Evolutionary conservation across 23 tunicate species (phyloP).

Genomic region (Oikopleura vanhoeffeni): DNA sequence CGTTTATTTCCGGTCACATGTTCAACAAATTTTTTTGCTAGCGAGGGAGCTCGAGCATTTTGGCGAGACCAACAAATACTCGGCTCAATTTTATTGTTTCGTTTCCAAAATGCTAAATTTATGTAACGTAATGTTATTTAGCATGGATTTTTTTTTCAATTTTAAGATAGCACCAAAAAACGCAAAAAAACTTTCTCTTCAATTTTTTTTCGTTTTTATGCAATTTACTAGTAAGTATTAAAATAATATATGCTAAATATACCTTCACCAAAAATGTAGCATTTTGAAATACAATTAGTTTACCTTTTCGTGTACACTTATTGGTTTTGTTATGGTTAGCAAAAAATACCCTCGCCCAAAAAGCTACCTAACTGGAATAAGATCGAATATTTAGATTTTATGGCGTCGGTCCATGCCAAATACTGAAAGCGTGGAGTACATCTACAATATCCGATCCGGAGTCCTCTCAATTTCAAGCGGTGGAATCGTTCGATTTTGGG

Average conservation of each 20-base stretch:
- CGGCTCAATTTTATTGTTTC: no score
- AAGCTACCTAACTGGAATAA: background rate
- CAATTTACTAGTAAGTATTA: no score
- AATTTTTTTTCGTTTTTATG: background rate
- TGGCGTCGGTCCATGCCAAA: background rate
- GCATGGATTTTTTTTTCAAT: no score
- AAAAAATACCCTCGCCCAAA: background rate
- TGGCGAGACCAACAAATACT: no score
- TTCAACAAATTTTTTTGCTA: no score
- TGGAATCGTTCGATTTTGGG: constrained; percentile 12
- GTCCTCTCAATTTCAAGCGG: background rate
- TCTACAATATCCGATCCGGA: background rate
- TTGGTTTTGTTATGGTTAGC: background rate
- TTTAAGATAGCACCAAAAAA: no score
- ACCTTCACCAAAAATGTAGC: background rate
- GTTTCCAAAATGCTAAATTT: no score
- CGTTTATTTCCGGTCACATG: no score
- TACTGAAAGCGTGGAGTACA: background rate
- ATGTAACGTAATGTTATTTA: no score
- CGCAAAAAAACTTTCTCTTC: no score
- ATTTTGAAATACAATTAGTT: background rate
- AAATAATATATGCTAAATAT: no score
- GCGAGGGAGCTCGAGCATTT: no score
- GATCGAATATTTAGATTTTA: background rate
- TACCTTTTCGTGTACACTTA: background rate